Evolutionary conservation across 2,113 vertebrate species (phyloP).

Genomic region (Trogon surrucura): DNA sequence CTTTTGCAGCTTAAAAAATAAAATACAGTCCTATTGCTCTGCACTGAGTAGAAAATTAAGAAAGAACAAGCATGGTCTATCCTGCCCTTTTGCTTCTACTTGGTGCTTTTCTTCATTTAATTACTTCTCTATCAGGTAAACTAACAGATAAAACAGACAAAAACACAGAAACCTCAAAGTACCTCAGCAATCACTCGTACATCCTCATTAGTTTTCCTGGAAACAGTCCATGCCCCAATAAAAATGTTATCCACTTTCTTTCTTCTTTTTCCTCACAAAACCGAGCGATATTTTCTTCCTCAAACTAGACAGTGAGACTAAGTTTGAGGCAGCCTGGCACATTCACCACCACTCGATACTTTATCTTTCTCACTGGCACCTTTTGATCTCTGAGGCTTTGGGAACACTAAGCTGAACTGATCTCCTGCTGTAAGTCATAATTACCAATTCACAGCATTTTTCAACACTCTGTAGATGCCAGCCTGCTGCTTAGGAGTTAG

Average conservation of each 20-base stretch:
- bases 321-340: slow-evolving; percentile 72
- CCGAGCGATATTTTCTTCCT: slow-evolving; percentile 31
- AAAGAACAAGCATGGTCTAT: neutral
- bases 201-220: slow-evolving; percentile 40
- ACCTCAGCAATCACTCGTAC: neutral
- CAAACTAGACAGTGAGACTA: slow-evolving; percentile 40
- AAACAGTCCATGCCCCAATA: neutral
- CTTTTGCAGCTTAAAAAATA: neutral
- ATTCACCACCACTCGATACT: slow-evolving; percentile 32
- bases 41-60: neutral
- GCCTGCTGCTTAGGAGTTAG: slow-evolving; percentile 22
- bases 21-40: neutral
- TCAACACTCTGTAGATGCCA: slow-evolving; percentile 12
- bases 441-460: slow-evolving; percentile 58
- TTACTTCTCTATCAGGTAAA: neutral
- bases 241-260: slow-evolving; percentile 35
- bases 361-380: slow-evolving; percentile 64
- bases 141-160: neutral
- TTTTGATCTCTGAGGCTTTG: slow-evolving; percentile 70
- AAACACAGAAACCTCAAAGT: neutral
- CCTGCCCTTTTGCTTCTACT: neutral
- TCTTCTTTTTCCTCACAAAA: neutral
- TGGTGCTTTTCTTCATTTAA: neutral
- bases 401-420: slow-evolving; percentile 66
- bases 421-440: slow-evolving; percentile 63